Conservation (phyloP, 2,113 vertebrate species). For the Rynchops niger region DNA sequence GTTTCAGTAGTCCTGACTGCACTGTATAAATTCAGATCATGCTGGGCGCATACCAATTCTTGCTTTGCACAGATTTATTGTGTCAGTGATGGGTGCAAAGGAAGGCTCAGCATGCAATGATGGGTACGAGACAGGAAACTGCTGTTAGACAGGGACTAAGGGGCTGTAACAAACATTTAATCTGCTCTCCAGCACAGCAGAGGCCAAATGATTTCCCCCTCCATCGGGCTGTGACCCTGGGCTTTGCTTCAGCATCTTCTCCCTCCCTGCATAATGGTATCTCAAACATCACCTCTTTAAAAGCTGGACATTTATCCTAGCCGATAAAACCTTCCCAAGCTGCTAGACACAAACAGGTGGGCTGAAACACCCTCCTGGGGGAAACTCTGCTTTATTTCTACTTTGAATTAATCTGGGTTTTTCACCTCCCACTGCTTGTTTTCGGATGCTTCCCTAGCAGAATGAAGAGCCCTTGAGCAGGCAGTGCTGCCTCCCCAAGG, state of each 20-base stretch:
- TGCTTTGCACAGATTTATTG: background rate
- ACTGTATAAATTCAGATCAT: background rate
- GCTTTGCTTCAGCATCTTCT: background rate
- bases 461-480: background rate
- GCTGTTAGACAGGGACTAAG: background rate
- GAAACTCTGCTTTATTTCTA: background rate
- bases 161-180: background rate
- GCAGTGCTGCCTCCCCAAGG: rapidly evolving
- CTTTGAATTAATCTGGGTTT: background rate
- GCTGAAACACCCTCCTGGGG: background rate
- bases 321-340: rapidly evolving
- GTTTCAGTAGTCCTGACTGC: background rate
- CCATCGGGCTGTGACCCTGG: background rate
- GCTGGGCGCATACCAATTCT: background rate
- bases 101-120: background rate
- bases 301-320: background rate
- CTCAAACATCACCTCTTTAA: background rate
- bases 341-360: background rate
- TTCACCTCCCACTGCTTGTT: background rate
- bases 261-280: background rate
- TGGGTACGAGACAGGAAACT: background rate
- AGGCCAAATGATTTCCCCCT: background rate
- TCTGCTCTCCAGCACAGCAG: background rate
- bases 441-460: rapidly evolving
- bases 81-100: background rate